Conservation (phyloP, 1,140 invertebrate species). For the Magallana ariakensis region DNA sequence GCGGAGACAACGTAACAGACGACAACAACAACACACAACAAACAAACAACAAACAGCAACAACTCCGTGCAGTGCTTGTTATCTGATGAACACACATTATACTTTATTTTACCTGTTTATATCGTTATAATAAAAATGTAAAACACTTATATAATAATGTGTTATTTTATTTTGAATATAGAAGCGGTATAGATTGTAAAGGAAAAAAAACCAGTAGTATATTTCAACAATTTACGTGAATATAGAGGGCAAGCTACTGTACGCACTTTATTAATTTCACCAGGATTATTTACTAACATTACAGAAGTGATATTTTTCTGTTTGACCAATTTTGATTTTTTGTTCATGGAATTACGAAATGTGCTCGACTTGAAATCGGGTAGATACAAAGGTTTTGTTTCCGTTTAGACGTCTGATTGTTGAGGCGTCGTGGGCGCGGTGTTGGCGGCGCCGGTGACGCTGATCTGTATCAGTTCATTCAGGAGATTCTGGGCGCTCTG, state of each 20-base stretch:
- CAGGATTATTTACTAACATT: too few species aligned
- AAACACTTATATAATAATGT: not conserved
- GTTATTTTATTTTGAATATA: too few species aligned
- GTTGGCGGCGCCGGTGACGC: not conserved
- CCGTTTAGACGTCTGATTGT: not conserved
- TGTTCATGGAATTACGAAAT: too few species aligned
- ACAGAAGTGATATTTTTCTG: too few species aligned
- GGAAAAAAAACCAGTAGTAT: too few species aligned
- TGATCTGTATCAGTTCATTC: not conserved
- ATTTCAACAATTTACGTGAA: too few species aligned
- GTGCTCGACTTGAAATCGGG: too few species aligned
- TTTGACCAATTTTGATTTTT: too few species aligned
- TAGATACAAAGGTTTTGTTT: not conserved
- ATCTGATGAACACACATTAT: not conserved
- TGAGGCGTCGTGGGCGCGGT: not conserved
- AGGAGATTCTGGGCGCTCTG: not conserved
- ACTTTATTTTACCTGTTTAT: constrained; percentile 5
- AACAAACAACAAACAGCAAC: too few species aligned
- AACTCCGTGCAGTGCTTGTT: not conserved
- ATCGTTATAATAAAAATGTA: constrained; percentile 10
- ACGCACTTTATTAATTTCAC: too few species aligned
- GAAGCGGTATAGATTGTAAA: too few species aligned
- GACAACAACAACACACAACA: not conserved
- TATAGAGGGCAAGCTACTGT: too few species aligned
- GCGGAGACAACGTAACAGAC: constrained; percentile 53